A percentile compares a stretch with the other conserved stretches of the same genome.
phyloP scores from a whole-genome alignment of 2,888 invertebrate species.

The Melipona beecheii region DNA sequence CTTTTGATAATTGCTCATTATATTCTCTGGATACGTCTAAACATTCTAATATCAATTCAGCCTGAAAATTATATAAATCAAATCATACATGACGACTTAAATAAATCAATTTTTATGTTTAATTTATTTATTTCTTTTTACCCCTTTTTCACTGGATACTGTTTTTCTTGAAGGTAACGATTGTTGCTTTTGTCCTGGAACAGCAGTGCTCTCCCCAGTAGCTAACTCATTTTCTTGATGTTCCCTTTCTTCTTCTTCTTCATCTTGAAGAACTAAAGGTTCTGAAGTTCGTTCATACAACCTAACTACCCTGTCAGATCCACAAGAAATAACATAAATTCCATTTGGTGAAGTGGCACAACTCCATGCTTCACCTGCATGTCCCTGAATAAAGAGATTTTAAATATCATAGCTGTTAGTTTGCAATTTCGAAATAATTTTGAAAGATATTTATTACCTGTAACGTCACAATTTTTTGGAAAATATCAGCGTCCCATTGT shows the following conservation, averaged over 20 bases:
- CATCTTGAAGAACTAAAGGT: slow-evolving; percentile 96
- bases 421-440: not conserved
- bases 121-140: slow-evolving; percentile 84
- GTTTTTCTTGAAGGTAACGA: slow-evolving; percentile 95
- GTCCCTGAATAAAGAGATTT: slow-evolving; percentile 85
- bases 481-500: slow-evolving; percentile 98
- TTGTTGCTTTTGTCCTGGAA: slow-evolving; percentile 90
- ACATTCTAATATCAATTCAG: slow-evolving; percentile 96
- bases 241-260: slow-evolving; percentile 93
- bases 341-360: slow-evolving; percentile 93
- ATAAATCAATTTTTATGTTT: not conserved
- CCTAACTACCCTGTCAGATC: slow-evolving; percentile 94
- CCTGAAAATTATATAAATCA: slow-evolving; percentile 83
- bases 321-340: slow-evolving; percentile 90
- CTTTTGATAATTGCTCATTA: slow-evolving; percentile 86
- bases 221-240: slow-evolving; percentile 89
- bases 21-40: slow-evolving; percentile 90
- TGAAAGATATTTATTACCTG: slow-evolving; percentile 85
- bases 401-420: not conserved
- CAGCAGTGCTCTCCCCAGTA: slow-evolving; percentile 89
- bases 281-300: slow-evolving; percentile 94
- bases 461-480: slow-evolving; percentile 94
- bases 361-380: slow-evolving; percentile 91
- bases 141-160: slow-evolving; percentile 93
- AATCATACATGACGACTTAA: not conserved